Percentiles rank a stretch among this genome's conserved stretches.
Evolutionary conservation across 2,797 vertebrate genomes (phyloP).

Genomic region (Enteromius treurensis): DNA sequence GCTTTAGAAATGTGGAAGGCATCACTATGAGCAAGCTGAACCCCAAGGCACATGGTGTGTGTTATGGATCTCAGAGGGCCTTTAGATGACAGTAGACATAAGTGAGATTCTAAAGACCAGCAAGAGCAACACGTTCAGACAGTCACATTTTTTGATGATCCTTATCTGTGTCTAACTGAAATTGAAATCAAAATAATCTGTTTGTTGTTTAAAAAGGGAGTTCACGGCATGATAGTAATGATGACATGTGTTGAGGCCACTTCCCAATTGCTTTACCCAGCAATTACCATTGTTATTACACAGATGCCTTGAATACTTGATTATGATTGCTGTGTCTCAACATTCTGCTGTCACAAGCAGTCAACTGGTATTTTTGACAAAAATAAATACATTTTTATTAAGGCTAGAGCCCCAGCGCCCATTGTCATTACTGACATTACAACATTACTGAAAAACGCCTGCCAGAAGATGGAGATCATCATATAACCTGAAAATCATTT

Average conservation of each 20-base stretch:
- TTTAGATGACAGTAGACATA: neutral
- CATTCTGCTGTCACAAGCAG: neutral
- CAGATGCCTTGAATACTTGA: conserved; percentile 3
- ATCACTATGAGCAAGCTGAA: conserved; percentile 39
- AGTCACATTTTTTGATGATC: neutral
- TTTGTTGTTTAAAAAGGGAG: conserved; percentile 6
- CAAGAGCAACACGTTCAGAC: neutral
- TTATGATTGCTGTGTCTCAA: neutral
- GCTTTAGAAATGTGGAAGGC: conserved; percentile 47
- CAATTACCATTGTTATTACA: neutral
- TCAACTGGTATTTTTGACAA: neutral
- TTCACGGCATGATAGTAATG: neutral
- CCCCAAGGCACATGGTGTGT: conserved; percentile 33
- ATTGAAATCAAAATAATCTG: neutral
- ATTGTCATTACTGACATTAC: neutral
- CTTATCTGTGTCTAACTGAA: neutral
- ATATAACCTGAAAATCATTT: neutral
- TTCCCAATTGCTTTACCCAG: neutral
- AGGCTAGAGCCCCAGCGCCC: neutral
- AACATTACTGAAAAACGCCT: neutral
- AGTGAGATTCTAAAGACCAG: conserved; percentile 13
- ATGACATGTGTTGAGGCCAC: neutral
- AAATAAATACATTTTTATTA: neutral
- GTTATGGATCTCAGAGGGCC: conserved; percentile 27
- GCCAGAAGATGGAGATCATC: neutral